Conservation (phyloP, 2,888 invertebrate species). For the Octonoba sinensis region DNA sequence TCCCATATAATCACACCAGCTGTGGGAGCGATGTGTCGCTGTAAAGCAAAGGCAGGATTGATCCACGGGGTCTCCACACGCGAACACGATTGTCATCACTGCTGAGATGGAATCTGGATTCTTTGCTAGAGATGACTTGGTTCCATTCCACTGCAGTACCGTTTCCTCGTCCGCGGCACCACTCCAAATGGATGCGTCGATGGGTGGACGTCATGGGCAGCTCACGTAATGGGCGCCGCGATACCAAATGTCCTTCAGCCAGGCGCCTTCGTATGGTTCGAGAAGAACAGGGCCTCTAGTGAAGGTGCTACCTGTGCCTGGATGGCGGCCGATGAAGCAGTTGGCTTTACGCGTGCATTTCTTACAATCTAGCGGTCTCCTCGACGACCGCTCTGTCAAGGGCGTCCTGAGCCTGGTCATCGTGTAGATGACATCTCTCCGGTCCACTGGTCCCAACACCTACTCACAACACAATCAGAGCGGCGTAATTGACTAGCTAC, state of each 20-base stretch:
- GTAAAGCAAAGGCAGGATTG: slow-evolving; percentile 11
- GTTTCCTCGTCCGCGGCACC: background rate
- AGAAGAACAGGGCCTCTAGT: too few relatives aligned
- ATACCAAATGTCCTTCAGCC: slow-evolving; percentile 10
- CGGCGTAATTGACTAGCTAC: background rate
- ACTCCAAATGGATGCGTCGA: slow-evolving; percentile 1
- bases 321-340: too few relatives aligned
- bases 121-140: slow-evolving; percentile 8
- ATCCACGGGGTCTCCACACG: background rate
- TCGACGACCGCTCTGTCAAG: slow-evolving; percentile 1
- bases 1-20: slow-evolving; percentile 1
- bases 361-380: background rate
- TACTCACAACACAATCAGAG: background rate
- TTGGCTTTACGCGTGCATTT: slow-evolving; percentile 5
- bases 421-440: slow-evolving; percentile 2
- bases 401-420: slow-evolving; percentile 4
- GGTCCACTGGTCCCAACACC: slow-evolving; percentile 9
- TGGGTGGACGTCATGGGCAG: slow-evolving; percentile 1
- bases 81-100: slow-evolving; percentile 15
- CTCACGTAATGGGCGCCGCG: slow-evolving; percentile 4
- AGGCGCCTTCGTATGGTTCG: too few relatives aligned
- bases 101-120: slow-evolving; percentile 8
- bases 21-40: background rate
- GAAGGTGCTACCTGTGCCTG: too few relatives aligned
- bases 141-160: slow-evolving; percentile 14